Percentiles rank a stretch among this genome's conserved stretches.
phyloP scores from a whole-genome alignment of 1,140 invertebrate species.

The Drosophila serrata region DNA sequence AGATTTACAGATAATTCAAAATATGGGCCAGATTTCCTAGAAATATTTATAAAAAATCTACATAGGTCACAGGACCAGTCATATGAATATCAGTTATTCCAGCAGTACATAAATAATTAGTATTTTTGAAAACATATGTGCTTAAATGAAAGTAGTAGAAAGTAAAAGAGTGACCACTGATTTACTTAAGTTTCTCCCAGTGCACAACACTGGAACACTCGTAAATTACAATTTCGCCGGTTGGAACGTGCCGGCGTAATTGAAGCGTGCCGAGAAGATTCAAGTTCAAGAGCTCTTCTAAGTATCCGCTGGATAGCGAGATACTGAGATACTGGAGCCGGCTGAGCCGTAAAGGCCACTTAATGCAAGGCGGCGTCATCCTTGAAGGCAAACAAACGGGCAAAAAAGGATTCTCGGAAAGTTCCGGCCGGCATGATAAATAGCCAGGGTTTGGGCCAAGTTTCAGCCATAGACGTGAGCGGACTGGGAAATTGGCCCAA shows the following conservation, averaged over 20 bases:
- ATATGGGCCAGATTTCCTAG: neutral
- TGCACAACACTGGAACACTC: conserved; percentile 17
- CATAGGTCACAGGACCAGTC: neutral
- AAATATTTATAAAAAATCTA: too few relatives aligned
- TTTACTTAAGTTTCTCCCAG: neutral
- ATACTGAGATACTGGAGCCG: conserved; percentile 37
- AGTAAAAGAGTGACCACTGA: neutral
- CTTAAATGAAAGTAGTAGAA: neutral
- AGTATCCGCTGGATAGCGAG: conserved; percentile 21
- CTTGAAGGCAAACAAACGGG: conserved; percentile 17
- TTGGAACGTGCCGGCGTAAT: conserved; percentile 32
- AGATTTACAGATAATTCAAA: neutral
- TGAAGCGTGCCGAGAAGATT: conserved; percentile 11
- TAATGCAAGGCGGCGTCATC: conserved; percentile 45
- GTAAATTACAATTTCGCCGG: conserved; percentile 48
- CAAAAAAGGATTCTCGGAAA: conserved; percentile 46
- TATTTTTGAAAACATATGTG: neutral
- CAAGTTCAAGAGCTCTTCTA: conserved; percentile 44
- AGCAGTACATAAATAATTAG: neutral
- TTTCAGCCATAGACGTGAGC: conserved; percentile 49
- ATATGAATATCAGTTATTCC: neutral
- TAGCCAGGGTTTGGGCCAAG: conserved; percentile 17
- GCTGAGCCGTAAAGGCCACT: conserved; percentile 53
- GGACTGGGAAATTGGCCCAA: conserved; percentile 37
- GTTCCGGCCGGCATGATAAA: conserved; percentile 42